Evolutionary conservation across 2,797 vertebrate species (phyloP).

Genomic region (Phyllotis vaccarum): DNA sequence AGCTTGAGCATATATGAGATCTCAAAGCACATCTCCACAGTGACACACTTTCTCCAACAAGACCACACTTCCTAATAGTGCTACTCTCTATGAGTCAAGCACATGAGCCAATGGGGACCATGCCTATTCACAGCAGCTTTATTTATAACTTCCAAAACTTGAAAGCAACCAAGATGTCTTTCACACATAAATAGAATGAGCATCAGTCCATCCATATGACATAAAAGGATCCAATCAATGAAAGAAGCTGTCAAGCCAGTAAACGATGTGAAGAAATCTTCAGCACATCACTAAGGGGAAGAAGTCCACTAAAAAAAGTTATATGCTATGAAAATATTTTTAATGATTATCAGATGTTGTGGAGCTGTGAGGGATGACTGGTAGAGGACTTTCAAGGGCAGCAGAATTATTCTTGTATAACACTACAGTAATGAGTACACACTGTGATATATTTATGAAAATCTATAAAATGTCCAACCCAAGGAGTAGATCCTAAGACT

Average conservation of each 20-base stretch:
- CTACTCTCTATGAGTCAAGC: neutral
- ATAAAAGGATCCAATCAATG: neutral
- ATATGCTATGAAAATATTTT: neutral
- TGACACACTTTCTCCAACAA: neutral
- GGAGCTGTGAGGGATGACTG: neutral
- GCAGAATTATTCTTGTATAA: neutral
- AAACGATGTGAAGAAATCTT: neutral
- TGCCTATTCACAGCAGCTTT: neutral
- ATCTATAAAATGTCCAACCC: neutral
- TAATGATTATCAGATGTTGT: neutral
- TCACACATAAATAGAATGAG: conserved; percentile 39
- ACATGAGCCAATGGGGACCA: neutral
- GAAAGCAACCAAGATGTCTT: conserved; percentile 15
- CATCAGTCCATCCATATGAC: neutral
- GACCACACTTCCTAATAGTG: neutral
- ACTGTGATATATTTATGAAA: neutral
- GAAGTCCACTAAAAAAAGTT: neutral
- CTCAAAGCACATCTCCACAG: neutral
- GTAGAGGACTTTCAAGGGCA: neutral
- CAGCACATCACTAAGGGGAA: neutral
- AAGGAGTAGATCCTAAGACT: neutral
- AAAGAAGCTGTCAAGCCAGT: conserved; percentile 3
- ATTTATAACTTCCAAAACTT: conserved; percentile 19
- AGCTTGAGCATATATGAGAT: neutral
- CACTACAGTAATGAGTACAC: neutral